phyloP scores from a whole-genome alignment of 2,888 invertebrate genomes.

The Thyatira batis region DNA sequence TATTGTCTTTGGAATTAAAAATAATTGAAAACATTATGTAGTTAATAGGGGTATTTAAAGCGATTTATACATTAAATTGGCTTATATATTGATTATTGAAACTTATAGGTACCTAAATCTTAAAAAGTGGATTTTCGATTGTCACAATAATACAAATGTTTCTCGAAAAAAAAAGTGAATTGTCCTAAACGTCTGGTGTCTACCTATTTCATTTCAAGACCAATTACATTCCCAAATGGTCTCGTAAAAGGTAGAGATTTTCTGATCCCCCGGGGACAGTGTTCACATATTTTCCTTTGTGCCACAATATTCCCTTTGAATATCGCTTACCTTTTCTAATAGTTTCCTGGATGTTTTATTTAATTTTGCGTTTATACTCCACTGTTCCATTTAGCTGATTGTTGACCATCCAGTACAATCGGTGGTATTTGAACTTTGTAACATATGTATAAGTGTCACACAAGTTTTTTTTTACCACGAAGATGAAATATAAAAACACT shows the following conservation, averaged over 20 bases:
- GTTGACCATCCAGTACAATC: constrained; percentile 46
- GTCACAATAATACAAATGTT: not conserved
- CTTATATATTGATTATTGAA: too few relatives aligned
- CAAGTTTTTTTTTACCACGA: too few relatives aligned
- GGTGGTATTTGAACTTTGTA: too few relatives aligned
- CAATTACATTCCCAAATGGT: constrained; percentile 48
- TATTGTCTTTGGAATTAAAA: too few relatives aligned
- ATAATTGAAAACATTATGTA: too few relatives aligned
- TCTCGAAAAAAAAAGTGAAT: not conserved
- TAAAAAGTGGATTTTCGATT: not conserved
- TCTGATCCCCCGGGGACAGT: constrained; percentile 43
- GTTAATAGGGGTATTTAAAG: too few relatives aligned
- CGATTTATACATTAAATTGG: too few relatives aligned
- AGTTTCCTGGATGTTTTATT: constrained; percentile 30
- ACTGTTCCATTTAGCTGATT: constrained; percentile 5
- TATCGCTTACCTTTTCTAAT: constrained; percentile 35
- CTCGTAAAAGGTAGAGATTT: constrained; percentile 40
- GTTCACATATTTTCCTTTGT: constrained; percentile 51
- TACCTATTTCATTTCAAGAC: constrained; percentile 41
- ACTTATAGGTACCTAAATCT: not conserved
- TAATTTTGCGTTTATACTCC: constrained; percentile 28
- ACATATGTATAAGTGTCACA: too few relatives aligned
- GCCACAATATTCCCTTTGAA: constrained; percentile 40
- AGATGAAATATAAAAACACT: too few relatives aligned
- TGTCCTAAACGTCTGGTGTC: constrained; percentile 20